Evolutionary conservation across 1,140 invertebrate species (phyloP), one percentile per base, ranked within the genome.

Genomic region (Lethocerus indicus): DNA sequence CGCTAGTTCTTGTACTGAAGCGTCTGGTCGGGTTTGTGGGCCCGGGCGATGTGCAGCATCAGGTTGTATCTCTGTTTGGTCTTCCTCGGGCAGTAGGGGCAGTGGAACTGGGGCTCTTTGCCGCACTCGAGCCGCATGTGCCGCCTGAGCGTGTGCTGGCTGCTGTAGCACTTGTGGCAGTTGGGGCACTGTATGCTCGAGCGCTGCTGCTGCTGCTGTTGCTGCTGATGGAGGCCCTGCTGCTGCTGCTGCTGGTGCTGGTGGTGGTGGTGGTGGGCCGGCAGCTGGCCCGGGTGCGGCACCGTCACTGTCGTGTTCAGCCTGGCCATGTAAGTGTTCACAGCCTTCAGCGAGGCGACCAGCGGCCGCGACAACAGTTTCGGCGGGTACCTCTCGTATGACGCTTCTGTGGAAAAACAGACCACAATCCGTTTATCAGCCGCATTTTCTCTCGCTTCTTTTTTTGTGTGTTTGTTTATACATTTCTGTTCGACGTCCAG

Each of bases 51-150:
- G 28, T 57, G 55, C 26, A 57, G 51, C 56, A 57, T 57, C 2
- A 55, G 39, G 44, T 55, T 55, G 54, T 57, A 57, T 13, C 52
- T 49, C 29, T 57, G 56, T 36, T 57, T 56, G 3, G 72, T 67
- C 52, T 67, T 66, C 52, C 75, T 72, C 21, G 54, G 52, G 55
- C 68, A 71, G 45, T 63, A 62, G 7, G 58, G 59, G 56, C 70
- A 71, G 23, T 59, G 61, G 54, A 70, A 71, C 53, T 67, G 61
- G 23, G 68, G 68, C 50, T 68, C 65, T 35, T 68, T 65, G 18
- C 68, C 67, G 52, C 71, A 72, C 50, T 71, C 70, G 27, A 72
- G 65, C 18, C 65, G 68, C 54, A 71, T 58, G 57, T 75, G 72
- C 2, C 67, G 63, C 42, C 63, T 64, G 56, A 73, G 64, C 52